Base-by-base conservation (phyloP, 2,888 invertebrate genomes). In the Sthenelais limicola region DNA sequence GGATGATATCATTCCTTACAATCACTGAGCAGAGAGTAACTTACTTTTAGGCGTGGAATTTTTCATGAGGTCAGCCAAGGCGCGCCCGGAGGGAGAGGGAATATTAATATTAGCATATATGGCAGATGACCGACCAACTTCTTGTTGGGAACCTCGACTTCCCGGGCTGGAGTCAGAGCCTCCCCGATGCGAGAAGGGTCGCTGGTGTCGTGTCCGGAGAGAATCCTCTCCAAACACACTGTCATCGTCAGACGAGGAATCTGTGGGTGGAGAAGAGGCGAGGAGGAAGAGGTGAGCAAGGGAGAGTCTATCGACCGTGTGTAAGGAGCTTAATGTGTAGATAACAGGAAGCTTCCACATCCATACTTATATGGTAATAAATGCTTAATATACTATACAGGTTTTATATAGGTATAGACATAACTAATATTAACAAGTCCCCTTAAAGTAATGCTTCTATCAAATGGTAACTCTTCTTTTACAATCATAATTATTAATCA, bases 21-120 rank as follows among this genome's bases (percentile, higher is more conserved):
- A n/a, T n/a, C n/a, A n/a, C n/a, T n/a, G n/a, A n/a, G n/a, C n/a
- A n/a, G n/a, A 30, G 58, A 24, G 38, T n/a, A 28, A 68, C 68
- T 70, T 66, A 76, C 75, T 66, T 52, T 76, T 72, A 35, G 74
- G 77, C n/a, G 68, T 68, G 21, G 79, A 80, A n/a, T 74, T 91
- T 84, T 91, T 91, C 90, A 92, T 90, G 71, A 91, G 91, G 85
- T 92, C 93, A 82, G 91, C 92, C 82, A 92, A 91, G 85, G 86
- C 86, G 18, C 67, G 67, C 15, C 68, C 67, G 2, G 71, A 47
- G 15, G 48, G 33, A 15, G 54, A 68, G 26, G 78, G 76, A 56
- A 73, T 77, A 77, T 80, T 83, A 69, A 85, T 83, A 73, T 84
- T 84, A 35, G 83, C 82, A 68, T 84, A 85, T 70, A 84, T 76